Percentiles rank a stretch among this genome's conserved stretches.
Conservation (phyloP, 2,888 invertebrate genomes). For the Eubasilissa splendida region DNA sequence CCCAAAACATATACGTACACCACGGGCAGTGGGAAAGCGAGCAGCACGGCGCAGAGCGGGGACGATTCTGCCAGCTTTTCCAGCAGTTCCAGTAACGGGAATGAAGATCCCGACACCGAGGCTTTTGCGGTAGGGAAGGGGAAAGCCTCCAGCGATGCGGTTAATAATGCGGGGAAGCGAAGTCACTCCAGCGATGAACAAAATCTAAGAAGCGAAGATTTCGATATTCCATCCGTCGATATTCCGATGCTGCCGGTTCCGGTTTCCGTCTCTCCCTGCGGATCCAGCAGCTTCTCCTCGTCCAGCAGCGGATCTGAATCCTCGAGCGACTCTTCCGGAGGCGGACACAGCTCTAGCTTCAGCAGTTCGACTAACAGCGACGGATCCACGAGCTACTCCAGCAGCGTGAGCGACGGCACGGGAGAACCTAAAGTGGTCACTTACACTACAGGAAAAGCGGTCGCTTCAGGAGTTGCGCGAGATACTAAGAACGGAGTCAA, state of each 20-base stretch:
- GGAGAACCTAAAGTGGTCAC: slow-evolving; percentile 53
- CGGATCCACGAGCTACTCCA: slow-evolving; percentile 44
- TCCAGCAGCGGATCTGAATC: slow-evolving; percentile 5
- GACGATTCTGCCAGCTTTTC: slow-evolving; percentile 30
- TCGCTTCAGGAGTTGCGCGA: slow-evolving; percentile 35
- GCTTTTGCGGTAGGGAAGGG: slow-evolving; percentile 43
- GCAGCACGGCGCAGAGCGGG: slow-evolving; percentile 25
- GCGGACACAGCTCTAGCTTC: slow-evolving; percentile 19
- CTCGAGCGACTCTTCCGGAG: slow-evolving; percentile 7
- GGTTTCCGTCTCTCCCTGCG: background rate
- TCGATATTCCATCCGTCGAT: too few species aligned
- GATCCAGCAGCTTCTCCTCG: background rate
- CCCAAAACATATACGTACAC: slow-evolving; percentile 48
- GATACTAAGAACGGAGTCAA: slow-evolving; percentile 18
- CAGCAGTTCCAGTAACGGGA: slow-evolving; percentile 39
- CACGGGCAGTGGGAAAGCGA: slow-evolving; percentile 37
- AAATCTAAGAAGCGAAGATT: background rate
- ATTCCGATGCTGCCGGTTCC: background rate
- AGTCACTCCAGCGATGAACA: slow-evolving; percentile 31
- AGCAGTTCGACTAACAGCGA: slow-evolving; percentile 34
- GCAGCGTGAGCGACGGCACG: slow-evolving; percentile 42
- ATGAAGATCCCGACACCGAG: slow-evolving; percentile 37
- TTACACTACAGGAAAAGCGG: slow-evolving; percentile 52
- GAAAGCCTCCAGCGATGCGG: slow-evolving; percentile 40
- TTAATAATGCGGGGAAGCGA: slow-evolving; percentile 40